These are phyloP conservation scores for Isichthys henryi DNA, from an alignment of 2,113 vertebrate genomes.

Conservation along the genomic window DNA sequence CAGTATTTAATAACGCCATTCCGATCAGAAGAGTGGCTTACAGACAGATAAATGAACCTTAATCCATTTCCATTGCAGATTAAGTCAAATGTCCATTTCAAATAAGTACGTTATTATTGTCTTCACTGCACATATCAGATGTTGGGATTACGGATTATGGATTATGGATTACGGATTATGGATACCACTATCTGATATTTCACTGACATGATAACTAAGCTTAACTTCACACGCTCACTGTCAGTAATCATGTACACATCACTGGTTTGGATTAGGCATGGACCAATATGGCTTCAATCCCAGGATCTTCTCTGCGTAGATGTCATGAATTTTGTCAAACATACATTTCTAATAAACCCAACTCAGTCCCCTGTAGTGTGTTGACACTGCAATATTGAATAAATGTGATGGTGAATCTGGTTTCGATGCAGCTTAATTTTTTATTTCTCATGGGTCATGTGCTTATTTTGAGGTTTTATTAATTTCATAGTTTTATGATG, in stretches of 20 bases:
- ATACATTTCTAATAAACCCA: not conserved
- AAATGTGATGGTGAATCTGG: not conserved
- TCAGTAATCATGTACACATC: not conserved
- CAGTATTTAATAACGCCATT: not conserved
- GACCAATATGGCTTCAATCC: not conserved
- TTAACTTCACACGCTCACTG: not conserved
- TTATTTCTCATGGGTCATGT: not conserved
- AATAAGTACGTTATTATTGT: not conserved
- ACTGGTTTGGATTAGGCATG: not conserved
- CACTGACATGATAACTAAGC: not conserved
- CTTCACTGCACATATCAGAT: not conserved
- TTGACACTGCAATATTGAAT: not conserved
- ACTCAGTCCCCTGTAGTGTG: not conserved
- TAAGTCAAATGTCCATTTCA: not conserved
- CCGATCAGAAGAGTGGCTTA: not conserved
- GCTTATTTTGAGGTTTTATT: not conserved
- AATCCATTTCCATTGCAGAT: not conserved
- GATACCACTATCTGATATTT: not conserved
- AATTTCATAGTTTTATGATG: not conserved
- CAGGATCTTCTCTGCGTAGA: not conserved
- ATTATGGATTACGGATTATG: not conserved
- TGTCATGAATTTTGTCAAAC: constrained; percentile 2
- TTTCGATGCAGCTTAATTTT: not conserved
- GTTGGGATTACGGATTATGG: not conserved
- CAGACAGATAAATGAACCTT: not conserved